A percentile compares a stretch with the other conserved stretches of the same genome.
These are phyloP conservation scores for Astreopora myriophthalma DNA, from an alignment of 64 coral and sea anemone species.

Conservation along the genomic window DNA sequence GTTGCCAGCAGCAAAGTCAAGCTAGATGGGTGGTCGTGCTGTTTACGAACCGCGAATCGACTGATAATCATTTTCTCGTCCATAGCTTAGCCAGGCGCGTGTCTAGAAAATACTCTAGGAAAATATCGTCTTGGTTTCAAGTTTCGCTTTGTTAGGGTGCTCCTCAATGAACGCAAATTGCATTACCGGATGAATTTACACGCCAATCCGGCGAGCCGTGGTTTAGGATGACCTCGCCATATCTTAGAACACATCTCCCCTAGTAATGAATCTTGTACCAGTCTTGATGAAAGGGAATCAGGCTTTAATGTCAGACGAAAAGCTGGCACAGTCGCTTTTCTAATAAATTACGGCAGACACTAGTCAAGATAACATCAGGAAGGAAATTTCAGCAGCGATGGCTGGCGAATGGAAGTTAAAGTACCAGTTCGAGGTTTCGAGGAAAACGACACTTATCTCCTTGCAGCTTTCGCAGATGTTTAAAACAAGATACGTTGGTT, in stretches of 20 bases:
- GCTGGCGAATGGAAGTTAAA: neutral
- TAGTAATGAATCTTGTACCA: conserved; percentile 10
- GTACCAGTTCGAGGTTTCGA: conserved; percentile 2
- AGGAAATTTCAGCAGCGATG: conserved; percentile 15
- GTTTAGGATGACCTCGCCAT: neutral
- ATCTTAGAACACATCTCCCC: conserved; percentile 11
- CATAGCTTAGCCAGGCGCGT: conserved; percentile 5
- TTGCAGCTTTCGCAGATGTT: conserved; percentile 37
- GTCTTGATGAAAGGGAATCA: conserved; percentile 30
- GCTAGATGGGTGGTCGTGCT: conserved; percentile 61
- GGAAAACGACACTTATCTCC: neutral
- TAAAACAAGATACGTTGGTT: neutral
- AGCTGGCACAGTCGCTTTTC: neutral
- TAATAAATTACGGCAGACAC: conserved; percentile 34
- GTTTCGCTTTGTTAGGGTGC: conserved; percentile 15
- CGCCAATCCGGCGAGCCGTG: neutral
- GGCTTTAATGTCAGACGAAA: neutral
- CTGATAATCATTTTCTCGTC: neutral
- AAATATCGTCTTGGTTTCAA: conserved; percentile 46
- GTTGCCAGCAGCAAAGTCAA: too few species aligned
- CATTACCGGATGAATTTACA: conserved; percentile 35
- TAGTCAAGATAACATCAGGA: conserved; percentile 14
- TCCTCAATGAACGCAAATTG: neutral
- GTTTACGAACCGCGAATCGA: conserved; percentile 14
- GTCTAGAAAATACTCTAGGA: neutral